Percentiles rank a stretch among this genome's conserved stretches.
phyloP scores from a whole-genome alignment of 2,113 vertebrate genomes.

The Sigmodon hispidus region DNA sequence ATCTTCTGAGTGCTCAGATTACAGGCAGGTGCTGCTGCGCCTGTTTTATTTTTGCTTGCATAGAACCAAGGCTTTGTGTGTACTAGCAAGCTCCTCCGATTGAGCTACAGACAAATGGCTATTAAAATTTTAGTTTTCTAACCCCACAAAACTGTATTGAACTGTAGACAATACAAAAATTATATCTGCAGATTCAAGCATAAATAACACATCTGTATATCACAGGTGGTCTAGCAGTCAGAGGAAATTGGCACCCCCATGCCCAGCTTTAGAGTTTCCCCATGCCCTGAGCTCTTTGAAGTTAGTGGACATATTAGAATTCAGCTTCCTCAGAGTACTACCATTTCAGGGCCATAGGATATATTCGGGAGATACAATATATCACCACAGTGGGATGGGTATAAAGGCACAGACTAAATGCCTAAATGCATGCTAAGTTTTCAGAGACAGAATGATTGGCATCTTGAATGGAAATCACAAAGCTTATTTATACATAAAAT shows the following conservation, averaged over 20 bases:
- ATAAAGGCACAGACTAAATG: too few relatives aligned
- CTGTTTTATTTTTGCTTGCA: neutral
- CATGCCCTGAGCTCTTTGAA: neutral
- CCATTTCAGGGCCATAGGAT: neutral
- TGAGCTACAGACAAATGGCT: constrained; percentile 64
- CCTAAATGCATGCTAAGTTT: too few relatives aligned
- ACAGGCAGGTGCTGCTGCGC: neutral
- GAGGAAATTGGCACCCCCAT: constrained; percentile 53
- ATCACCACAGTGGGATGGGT: too few relatives aligned
- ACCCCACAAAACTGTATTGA: constrained; percentile 63
- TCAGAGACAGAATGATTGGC: neutral
- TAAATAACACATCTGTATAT: constrained; percentile 58
- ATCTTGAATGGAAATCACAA: neutral
- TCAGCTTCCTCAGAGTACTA: neutral
- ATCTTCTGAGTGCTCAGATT: neutral
- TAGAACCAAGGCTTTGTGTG: neutral
- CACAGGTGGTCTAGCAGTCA: neutral
- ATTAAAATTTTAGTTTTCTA: constrained; percentile 79
- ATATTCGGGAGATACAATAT: too few relatives aligned
- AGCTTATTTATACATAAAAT: neutral
- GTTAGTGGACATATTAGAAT: neutral
- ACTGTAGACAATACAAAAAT: constrained; percentile 68
- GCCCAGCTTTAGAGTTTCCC: neutral
- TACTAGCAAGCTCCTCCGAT: neutral
- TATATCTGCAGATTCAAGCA: constrained; percentile 67